Percentiles rank a stretch among this genome's conserved stretches.
Conservation (phyloP, 2,888 invertebrate genomes). For the Podabrus alpinus region DNA sequence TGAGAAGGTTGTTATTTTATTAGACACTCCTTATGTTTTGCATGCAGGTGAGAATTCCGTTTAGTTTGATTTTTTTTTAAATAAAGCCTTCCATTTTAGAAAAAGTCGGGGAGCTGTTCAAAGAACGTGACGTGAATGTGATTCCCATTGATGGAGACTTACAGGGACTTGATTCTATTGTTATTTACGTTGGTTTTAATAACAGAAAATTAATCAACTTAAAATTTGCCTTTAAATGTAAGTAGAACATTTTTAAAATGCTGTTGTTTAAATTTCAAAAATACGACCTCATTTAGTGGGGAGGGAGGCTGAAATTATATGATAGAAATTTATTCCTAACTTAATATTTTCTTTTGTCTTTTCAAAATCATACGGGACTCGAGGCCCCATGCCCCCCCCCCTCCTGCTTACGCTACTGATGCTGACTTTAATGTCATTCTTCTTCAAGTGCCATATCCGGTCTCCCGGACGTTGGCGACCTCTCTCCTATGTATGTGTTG, state of each 20-base stretch:
- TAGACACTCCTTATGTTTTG: conserved; percentile 71
- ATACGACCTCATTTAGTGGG: too few species aligned
- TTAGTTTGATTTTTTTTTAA: not conserved
- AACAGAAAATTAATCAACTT: conserved; percentile 59
- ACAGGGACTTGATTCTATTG: conserved; percentile 48
- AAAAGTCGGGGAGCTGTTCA: not conserved
- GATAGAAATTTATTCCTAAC: too few species aligned
- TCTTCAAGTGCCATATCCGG: too few species aligned
- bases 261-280: too few species aligned
- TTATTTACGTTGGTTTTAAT: conserved; percentile 61
- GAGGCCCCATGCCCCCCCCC: too few species aligned
- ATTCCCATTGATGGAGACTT: not conserved
- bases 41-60: conserved; percentile 56
- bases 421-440: too few species aligned
- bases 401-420: too few species aligned
- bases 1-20: conserved; percentile 62
- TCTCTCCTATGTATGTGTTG: too few species aligned
- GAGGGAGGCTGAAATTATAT: too few species aligned
- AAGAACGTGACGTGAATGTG: not conserved
- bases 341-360: too few species aligned
- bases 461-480: too few species aligned
- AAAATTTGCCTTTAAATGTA: conserved; percentile 50
- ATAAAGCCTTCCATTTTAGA: not conserved
- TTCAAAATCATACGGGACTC: too few species aligned
- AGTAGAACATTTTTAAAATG: conserved; percentile 11